A percentile compares a stretch with the other conserved stretches of the same genome.
Conservation (phyloP, 2,888 invertebrate genomes). For the Alviniconcha strummeri region DNA sequence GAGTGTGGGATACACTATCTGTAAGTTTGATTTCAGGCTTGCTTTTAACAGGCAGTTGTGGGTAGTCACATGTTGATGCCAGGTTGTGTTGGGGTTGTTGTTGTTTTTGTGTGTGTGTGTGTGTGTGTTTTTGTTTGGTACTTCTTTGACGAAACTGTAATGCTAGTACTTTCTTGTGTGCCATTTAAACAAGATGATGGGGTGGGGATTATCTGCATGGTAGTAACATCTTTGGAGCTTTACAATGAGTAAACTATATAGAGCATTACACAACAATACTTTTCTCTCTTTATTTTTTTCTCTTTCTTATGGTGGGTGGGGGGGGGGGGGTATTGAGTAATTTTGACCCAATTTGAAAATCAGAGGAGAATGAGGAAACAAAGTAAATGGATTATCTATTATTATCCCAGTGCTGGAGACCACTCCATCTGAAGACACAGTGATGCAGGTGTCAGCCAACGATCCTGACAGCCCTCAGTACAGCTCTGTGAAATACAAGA, state of each 20-base stretch:
- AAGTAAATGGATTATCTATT: background rate
- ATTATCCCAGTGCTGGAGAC: constrained; percentile 37
- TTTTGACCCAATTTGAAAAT: background rate
- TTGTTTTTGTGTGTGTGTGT: constrained; percentile 1
- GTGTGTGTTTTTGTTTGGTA: background rate
- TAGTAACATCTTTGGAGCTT: background rate
- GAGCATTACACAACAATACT: no score
- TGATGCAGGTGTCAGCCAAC: constrained; percentile 48
- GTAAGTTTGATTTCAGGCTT: no score
- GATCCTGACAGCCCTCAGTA: constrained; percentile 47
- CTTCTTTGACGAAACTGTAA: no score
- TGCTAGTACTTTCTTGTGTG: no score
- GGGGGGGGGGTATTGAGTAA: background rate
- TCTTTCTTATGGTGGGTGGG: background rate
- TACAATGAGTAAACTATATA: no score
- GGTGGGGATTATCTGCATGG: background rate
- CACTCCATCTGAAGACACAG: constrained; percentile 21
- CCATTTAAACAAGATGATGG: no score
- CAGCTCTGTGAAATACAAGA: constrained; percentile 36
- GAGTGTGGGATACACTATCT: no score
- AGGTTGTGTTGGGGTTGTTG: no score
- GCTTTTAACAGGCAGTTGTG: no score
- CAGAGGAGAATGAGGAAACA: background rate
- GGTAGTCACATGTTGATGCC: no score
- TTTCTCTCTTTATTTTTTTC: background rate